Conservation (phyloP, 2,113 vertebrate genomes). For the Pithys albifrons region DNA sequence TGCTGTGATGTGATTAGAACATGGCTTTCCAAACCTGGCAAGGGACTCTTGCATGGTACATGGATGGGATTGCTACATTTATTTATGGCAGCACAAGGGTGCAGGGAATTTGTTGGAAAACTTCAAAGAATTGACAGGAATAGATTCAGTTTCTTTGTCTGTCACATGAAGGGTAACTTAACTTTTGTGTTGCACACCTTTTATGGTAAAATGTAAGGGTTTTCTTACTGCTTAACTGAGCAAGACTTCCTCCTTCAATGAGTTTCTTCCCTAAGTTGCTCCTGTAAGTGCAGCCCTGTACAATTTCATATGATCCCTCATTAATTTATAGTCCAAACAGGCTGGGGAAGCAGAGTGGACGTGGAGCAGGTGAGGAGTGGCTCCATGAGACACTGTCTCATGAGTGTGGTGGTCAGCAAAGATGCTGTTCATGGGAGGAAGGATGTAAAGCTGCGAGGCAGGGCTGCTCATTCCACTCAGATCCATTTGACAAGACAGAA, state of each 20-base stretch:
- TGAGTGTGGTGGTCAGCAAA: fast-evolving
- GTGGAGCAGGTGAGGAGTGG: background rate
- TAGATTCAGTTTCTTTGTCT: conserved; percentile 9
- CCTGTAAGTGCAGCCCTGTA: background rate
- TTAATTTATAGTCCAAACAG: background rate
- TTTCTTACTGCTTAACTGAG: conserved; percentile 3
- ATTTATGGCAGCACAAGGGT: conserved; percentile 1
- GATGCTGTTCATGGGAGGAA: background rate
- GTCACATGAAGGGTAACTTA: conserved; percentile 23
- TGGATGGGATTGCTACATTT: background rate
- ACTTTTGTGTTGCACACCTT: conserved; percentile 3
- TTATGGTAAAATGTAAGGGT: conserved; percentile 33
- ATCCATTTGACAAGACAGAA: background rate
- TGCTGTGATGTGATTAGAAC: background rate
- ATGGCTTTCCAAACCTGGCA: background rate
- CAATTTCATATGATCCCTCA: background rate
- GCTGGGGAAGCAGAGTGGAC: background rate
- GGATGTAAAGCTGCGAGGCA: background rate
- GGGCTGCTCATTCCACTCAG: background rate
- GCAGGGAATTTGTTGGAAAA: conserved; percentile 1
- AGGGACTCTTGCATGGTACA: background rate
- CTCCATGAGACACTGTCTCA: background rate
- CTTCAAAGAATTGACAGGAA: conserved; percentile 52
- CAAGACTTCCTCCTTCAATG: background rate
- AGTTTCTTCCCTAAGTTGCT: background rate